A percentile compares a stretch with the other conserved stretches of the same genome.
phyloP scores from a whole-genome alignment of 2,888 invertebrate species.

The Pyrocoelia pectoralis region DNA sequence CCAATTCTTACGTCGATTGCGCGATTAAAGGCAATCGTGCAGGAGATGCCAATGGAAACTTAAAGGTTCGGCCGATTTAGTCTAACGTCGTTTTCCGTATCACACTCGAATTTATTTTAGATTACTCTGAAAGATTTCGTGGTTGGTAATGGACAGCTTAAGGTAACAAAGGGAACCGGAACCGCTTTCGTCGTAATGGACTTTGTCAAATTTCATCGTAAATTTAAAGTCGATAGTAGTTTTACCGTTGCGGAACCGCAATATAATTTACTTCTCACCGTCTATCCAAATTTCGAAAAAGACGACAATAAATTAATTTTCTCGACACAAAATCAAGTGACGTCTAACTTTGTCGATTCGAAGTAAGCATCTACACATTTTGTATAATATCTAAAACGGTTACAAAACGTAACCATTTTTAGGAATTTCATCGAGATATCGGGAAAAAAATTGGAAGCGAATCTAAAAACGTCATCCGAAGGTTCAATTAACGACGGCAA shows the following conservation, averaged over 20 bases:
- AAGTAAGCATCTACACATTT: constrained; percentile 67
- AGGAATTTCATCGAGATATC: constrained; percentile 63
- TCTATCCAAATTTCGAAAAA: constrained; percentile 74
- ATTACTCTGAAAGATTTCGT: constrained; percentile 67
- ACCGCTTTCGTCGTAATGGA: constrained; percentile 67
- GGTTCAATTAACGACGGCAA: constrained; percentile 61
- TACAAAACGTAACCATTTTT: too few relatives aligned
- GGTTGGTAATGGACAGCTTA: constrained; percentile 70
- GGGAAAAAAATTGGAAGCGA: constrained; percentile 58
- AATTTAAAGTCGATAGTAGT: constrained; percentile 69
- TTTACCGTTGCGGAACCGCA: constrained; percentile 68
- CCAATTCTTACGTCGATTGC: constrained; percentile 63
- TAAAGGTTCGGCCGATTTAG: constrained; percentile 64
- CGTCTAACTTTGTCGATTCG: constrained; percentile 65
- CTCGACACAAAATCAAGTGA: constrained; percentile 68
- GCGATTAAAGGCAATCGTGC: constrained; percentile 62
- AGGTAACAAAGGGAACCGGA: constrained; percentile 71
- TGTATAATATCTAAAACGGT: constrained; percentile 12
- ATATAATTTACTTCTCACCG: constrained; percentile 68
- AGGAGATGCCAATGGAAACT: constrained; percentile 59
- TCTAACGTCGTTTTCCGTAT: too few relatives aligned
- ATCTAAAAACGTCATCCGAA: constrained; percentile 34
- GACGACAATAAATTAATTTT: constrained; percentile 72
- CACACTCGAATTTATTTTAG: constrained; percentile 2
- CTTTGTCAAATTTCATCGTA: constrained; percentile 67